Percentiles rank a stretch among this genome's conserved stretches.
phyloP scores from a whole-genome alignment of 2,888 invertebrate genomes.

The Idaea straminata region DNA sequence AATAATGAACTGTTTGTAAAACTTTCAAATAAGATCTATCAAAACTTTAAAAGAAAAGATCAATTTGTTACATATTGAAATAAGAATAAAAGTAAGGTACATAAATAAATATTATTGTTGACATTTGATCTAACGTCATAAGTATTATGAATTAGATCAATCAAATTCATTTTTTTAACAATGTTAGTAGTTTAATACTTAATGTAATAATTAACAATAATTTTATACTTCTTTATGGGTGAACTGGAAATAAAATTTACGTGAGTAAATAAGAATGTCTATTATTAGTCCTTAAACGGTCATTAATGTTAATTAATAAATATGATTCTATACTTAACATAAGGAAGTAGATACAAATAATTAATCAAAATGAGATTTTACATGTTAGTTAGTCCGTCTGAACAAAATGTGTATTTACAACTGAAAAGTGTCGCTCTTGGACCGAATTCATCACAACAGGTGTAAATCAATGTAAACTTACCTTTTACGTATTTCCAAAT shows the following conservation, averaged over 20 bases:
- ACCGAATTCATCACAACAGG: conserved; percentile 44
- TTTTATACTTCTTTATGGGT: neutral
- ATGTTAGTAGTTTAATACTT: neutral
- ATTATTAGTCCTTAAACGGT: neutral
- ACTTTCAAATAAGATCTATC: too few species aligned
- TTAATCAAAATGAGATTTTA: neutral
- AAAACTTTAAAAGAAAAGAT: too few species aligned
- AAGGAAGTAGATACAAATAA: neutral
- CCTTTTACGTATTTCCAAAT: conserved; percentile 76
- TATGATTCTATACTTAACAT: neutral
- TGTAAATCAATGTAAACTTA: conserved; percentile 35
- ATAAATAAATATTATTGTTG: neutral
- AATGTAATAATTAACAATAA: neutral
- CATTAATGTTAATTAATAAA: neutral
- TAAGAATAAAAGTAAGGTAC: neutral
- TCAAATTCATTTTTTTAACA: neutral
- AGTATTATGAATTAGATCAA: neutral
- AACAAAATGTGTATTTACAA: neutral
- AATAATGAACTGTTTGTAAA: too few species aligned
- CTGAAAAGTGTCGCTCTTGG: conserved; percentile 41
- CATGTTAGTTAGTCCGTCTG: neutral
- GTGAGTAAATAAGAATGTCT: too few species aligned
- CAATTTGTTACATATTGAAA: too few species aligned
- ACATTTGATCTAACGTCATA: neutral
- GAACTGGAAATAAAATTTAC: too few species aligned